Base-by-base conservation (phyloP, 2,113 vertebrate species). In the Dipodomys spectabilis region DNA sequence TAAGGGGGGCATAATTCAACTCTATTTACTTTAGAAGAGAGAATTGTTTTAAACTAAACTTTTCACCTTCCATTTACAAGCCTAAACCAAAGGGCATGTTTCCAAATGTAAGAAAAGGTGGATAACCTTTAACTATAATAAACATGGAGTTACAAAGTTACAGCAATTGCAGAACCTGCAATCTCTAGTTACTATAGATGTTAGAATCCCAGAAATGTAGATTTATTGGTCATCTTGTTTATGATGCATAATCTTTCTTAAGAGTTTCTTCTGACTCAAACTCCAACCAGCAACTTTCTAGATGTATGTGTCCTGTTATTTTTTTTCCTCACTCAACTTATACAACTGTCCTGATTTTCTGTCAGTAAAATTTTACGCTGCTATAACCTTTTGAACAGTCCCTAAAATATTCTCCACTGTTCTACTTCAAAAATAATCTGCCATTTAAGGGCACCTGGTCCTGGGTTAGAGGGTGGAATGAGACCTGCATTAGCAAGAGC, bases 351-450 rank as follows among this genome's bases (percentile, higher is more conserved):
- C 32, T 85, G 67, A 69, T 86, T 39, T 23, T 1, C 72, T 49
- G 11, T 49, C 74, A 79, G 69, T 53, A 80, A 94, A 91, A 94
- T 74, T 93, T 92, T 35, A 94, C 78, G 57, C 27, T 86, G 30
- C 39, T 22, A n/a, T 62, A 30, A 49, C 1, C 39, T 88, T 68
- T 30, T 32, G 13, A 71, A 75, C 27, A 90, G 39, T 18, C 25
- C 6, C 28, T 85, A 22, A 88, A 72, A n/a, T n/a, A 68, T 23
- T 71, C 65, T 85, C 20, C 35, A 62, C 28, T 57, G n/a, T 79
- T 87, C 30, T 91, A 27, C 44, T 57, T 91, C 15, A n/a, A 82
- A 84, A 85, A n/a, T 75, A 53, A 60, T 7, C 10, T 60, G 11
- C 44, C 49, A 12, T 84, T 82, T 44, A 30, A 8, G 11, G 15